These are phyloP conservation scores for Elysia crispata DNA, from an alignment of 2,888 invertebrate species.

Conservation along the genomic window DNA sequence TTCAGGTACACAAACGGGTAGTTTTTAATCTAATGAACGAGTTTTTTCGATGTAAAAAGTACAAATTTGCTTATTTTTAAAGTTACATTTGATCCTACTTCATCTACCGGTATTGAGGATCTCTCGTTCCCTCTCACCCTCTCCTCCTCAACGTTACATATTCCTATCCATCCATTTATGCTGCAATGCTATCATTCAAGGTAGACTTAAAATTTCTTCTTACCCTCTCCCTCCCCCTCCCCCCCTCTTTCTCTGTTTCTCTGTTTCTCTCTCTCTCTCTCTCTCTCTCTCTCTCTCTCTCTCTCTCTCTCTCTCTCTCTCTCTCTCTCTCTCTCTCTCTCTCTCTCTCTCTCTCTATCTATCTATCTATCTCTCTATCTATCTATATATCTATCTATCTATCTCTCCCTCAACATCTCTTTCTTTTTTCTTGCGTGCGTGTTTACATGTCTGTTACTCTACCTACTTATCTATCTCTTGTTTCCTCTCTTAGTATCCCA, in stretches of 20 bases:
- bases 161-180: not conserved
- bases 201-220: not conserved
- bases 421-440: too few relatives aligned
- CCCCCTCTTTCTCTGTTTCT: constrained; percentile 9
- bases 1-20: too few relatives aligned
- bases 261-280: constrained; percentile 12
- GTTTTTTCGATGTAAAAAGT: too few relatives aligned
- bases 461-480: too few relatives aligned
- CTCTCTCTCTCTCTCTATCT: not conserved
- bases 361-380: constrained; percentile 13
- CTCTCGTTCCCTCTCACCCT: not conserved
- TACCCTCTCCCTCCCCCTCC: not conserved
- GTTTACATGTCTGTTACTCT: too few relatives aligned
- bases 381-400: not conserved
- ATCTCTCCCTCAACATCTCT: not conserved
- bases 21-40: too few relatives aligned
- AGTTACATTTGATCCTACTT: too few relatives aligned
- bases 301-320: constrained; percentile 17
- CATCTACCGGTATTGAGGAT: too few relatives aligned
- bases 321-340: not conserved
- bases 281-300: constrained; percentile 19
- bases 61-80: too few relatives aligned
- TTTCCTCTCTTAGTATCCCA: too few relatives aligned
- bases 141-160: not conserved
- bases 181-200: not conserved